These are phyloP conservation scores for Mobula hypostoma DNA, from an alignment of 2,113 vertebrate genomes.

Conservation along the genomic window DNA sequence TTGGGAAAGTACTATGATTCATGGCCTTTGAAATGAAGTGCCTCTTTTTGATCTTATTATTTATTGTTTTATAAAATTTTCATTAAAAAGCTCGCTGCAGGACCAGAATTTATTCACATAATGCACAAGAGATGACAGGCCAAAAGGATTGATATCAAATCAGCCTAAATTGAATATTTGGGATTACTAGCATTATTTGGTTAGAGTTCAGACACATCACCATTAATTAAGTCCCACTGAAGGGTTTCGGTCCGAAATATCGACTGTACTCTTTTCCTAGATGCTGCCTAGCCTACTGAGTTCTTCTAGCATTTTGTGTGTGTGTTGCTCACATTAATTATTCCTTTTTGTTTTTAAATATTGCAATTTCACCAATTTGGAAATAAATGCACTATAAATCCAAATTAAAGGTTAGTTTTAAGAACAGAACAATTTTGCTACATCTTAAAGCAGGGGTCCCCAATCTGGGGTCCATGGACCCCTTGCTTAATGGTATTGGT, in stretches of 20 bases:
- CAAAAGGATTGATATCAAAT: not conserved
- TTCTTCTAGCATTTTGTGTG: too few species aligned
- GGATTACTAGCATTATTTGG: not conserved
- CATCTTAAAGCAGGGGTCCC: not conserved
- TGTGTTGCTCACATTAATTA: not conserved
- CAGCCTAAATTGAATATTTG: not conserved
- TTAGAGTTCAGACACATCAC: not conserved
- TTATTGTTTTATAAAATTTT: not conserved
- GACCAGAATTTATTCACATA: not conserved
- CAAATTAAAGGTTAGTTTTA: not conserved
- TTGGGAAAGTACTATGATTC: not conserved
- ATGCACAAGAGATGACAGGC: not conserved
- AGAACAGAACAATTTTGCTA: not conserved
- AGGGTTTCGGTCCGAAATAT: too few species aligned
- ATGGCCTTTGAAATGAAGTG: not conserved
- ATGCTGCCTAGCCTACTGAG: too few species aligned
- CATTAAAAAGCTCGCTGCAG: not conserved
- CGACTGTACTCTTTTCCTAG: too few species aligned
- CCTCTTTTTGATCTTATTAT: not conserved
- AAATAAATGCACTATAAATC: not conserved
- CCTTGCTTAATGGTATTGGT: too few species aligned
- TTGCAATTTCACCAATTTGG: not conserved
- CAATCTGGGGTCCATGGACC: too few species aligned
- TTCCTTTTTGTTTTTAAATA: not conserved
- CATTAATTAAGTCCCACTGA: not conserved